Percentiles rank a stretch among this genome's conserved stretches.
These are phyloP conservation scores for Scaptomyza cyrtandrae DNA, from an alignment of 2,888 invertebrate genomes.

Conservation along the genomic window DNA sequence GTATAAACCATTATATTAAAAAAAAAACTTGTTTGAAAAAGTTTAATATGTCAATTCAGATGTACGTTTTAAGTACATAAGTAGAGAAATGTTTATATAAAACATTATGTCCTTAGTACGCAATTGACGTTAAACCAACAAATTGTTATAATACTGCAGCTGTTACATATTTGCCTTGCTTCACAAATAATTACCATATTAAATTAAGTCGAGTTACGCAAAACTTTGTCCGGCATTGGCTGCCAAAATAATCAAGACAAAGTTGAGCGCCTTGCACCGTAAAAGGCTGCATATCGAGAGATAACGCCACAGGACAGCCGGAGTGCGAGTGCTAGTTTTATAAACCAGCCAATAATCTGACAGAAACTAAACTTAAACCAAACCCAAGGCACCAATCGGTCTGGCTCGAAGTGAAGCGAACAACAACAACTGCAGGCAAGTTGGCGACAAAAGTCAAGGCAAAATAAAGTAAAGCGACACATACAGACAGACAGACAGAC, in stretches of 20 bases:
- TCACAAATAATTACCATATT: conserved; percentile 71
- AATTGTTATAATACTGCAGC: conserved; percentile 27
- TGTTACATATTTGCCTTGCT: conserved; percentile 16
- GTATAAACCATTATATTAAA: too few relatives aligned
- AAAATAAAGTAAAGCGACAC: conserved; percentile 52
- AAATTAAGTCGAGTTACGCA: conserved; percentile 34
- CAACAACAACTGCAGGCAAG: conserved; percentile 39
- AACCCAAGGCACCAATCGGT: conserved; percentile 32
- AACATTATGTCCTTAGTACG: too few relatives aligned
- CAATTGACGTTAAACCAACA: background rate
- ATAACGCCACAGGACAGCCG: conserved; percentile 57
- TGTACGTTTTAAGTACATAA: too few relatives aligned
- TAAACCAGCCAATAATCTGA: conserved; percentile 75
- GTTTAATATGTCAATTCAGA: too few relatives aligned
- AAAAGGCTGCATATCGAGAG: conserved; percentile 62
- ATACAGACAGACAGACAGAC: conserved; percentile 39
- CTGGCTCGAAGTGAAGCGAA: conserved; percentile 9
- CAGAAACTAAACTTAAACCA: conserved; percentile 26
- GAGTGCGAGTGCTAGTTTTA: conserved; percentile 40
- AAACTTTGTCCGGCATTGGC: conserved; percentile 55
- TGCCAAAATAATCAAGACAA: conserved; percentile 57
- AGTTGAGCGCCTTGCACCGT: conserved; percentile 56
- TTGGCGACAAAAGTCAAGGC: conserved; percentile 46
- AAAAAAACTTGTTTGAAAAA: too few relatives aligned
- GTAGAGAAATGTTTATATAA: too few relatives aligned